Conservation (phyloP, 2,888 invertebrate genomes). For the Pristionchus entomophagus region DNA sequence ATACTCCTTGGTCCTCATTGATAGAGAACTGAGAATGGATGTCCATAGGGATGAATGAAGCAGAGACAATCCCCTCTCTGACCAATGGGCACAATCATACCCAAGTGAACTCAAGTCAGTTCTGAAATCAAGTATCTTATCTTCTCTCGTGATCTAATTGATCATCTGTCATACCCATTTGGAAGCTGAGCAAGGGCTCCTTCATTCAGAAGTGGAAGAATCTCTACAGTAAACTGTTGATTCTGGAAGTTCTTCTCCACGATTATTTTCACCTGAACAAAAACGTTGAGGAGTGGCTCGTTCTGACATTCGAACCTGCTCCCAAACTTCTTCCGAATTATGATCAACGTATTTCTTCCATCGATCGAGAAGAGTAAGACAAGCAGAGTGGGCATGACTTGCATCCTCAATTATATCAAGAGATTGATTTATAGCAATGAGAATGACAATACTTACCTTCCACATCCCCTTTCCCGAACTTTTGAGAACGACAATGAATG, state of each 20-base stretch:
- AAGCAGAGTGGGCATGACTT: constrained; percentile 53
- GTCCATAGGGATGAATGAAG: constrained; percentile 62
- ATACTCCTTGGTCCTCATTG: constrained; percentile 12
- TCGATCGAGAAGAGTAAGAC: constrained; percentile 56
- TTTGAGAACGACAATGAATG: constrained; percentile 61
- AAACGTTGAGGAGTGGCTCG: background rate
- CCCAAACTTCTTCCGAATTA: constrained; percentile 64
- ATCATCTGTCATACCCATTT: constrained; percentile 52
- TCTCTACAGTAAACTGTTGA: constrained; percentile 61
- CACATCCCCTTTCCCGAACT: constrained; percentile 64
- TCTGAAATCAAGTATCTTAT: constrained; percentile 44
- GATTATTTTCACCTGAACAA: constrained; percentile 59
- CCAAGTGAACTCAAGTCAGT: constrained; percentile 61
- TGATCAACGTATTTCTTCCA: constrained; percentile 63
- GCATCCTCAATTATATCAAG: constrained; percentile 46
- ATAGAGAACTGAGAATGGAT: constrained; percentile 53
- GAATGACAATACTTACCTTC: constrained; percentile 49
- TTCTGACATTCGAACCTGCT: constrained; percentile 53
- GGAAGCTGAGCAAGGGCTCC: constrained; percentile 61
- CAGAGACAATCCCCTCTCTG: constrained; percentile 62
- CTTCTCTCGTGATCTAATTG: background rate
- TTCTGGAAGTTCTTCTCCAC: constrained; percentile 62
- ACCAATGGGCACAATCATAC: constrained; percentile 67
- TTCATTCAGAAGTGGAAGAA: constrained; percentile 61
- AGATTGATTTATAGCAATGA: too few species aligned